These are phyloP conservation scores for Cinara cedri DNA, from an alignment of 2,888 invertebrate genomes.

Conservation along the genomic window DNA sequence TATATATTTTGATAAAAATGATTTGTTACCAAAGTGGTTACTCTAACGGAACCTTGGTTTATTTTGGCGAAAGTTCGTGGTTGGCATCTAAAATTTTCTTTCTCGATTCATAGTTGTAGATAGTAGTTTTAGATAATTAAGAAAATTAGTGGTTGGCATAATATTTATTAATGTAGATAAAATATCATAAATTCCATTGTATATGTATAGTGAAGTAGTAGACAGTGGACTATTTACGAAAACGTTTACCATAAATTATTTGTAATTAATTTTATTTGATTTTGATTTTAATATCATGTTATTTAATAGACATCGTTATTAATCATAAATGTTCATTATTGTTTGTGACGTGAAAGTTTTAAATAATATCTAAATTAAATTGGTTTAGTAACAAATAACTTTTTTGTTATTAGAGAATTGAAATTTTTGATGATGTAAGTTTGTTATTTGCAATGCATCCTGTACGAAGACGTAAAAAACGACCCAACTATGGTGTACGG, in stretches of 20 bases:
- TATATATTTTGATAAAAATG: constrained; percentile 20
- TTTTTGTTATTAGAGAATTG: too few species aligned
- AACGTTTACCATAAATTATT: background rate
- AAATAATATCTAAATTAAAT: background rate
- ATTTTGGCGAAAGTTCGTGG: constrained; percentile 48
- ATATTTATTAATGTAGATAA: constrained; percentile 19
- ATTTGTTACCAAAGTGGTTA: constrained; percentile 33
- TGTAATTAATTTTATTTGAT: background rate
- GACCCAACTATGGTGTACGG: constrained; percentile 76
- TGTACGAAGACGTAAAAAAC: constrained; percentile 72
- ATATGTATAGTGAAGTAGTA: background rate
- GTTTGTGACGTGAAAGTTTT: constrained; percentile 13
- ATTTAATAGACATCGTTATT: background rate
- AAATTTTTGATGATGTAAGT: constrained; percentile 37
- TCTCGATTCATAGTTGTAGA: too few species aligned
- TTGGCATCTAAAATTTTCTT: too few species aligned
- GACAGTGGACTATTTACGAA: background rate
- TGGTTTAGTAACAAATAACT: background rate
- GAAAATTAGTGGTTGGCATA: constrained; percentile 44
- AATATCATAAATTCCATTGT: constrained; percentile 27
- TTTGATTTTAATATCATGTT: background rate
- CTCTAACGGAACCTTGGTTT: constrained; percentile 44
- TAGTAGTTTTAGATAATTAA: too few species aligned
- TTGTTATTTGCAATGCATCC: constrained; percentile 66
- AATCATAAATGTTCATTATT: background rate